phyloP scores from a whole-genome alignment of 2,797 vertebrate genomes.

The Dromococcyx pavoninus region DNA sequence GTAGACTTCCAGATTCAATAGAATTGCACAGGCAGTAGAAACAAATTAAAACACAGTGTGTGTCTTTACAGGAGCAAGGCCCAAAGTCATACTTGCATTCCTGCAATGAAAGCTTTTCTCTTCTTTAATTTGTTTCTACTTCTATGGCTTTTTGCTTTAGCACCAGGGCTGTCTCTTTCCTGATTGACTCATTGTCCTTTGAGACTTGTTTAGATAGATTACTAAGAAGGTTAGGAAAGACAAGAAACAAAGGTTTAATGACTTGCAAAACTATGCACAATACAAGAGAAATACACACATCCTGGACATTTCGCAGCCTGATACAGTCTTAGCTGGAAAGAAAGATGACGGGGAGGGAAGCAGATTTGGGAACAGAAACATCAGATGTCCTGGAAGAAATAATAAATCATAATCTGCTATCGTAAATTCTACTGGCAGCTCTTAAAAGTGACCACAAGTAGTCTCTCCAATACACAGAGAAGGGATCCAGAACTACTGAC shows the following conservation, averaged over 20 bases:
- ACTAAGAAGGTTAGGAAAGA: conserved; percentile 27
- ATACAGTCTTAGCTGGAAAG: neutral
- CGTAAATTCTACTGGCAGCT: conserved; percentile 17
- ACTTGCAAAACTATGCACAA: conserved; percentile 20
- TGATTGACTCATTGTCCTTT: conserved; percentile 15
- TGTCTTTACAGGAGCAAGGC: neutral
- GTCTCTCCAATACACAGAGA: neutral
- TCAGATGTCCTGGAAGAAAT: neutral
- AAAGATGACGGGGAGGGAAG: neutral
- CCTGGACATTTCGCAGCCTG: conserved; percentile 17
- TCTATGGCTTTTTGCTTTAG: neutral
- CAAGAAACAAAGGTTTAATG: conserved; percentile 43
- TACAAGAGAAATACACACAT: neutral
- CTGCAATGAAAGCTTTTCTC: neutral
- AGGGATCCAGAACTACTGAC: neutral
- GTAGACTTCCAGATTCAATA: neutral
- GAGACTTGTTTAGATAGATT: conserved; percentile 37
- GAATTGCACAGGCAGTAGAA: neutral
- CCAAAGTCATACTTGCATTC: neutral
- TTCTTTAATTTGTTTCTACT: neutral
- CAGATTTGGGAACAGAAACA: neutral
- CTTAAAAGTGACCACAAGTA: conserved; percentile 4
- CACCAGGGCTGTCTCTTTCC: neutral
- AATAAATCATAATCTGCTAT: conserved; percentile 12
- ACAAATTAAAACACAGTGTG: neutral